These are phyloP conservation scores for Petrocephalus microphthalmus DNA, from an alignment of 2,113 vertebrate species.

Conservation along the genomic window DNA sequence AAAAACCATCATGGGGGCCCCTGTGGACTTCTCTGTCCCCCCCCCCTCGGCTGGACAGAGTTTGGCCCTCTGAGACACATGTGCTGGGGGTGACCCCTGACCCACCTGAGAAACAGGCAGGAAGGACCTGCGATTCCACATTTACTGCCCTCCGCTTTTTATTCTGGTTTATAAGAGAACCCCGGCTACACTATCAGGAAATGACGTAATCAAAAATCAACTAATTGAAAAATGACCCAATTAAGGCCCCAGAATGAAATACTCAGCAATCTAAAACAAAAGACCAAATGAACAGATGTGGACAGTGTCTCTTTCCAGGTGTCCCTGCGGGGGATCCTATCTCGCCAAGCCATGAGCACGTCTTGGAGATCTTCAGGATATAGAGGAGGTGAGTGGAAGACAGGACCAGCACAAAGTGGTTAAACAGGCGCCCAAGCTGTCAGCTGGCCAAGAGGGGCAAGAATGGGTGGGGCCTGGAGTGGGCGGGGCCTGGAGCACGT, in stretches of 20 bases:
- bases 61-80: slow-evolving; percentile 27
- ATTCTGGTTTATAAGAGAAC: neutral
- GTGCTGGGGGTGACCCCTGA: neutral
- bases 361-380: neutral
- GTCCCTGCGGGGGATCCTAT: neutral
- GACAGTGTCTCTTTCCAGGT: neutral
- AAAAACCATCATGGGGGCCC: slow-evolving; percentile 33
- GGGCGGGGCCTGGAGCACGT: neutral
- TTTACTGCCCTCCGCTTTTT: slow-evolving; percentile 15
- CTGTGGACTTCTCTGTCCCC: slow-evolving; percentile 29
- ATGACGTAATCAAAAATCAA: slow-evolving; percentile 36
- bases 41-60: slow-evolving; percentile 34
- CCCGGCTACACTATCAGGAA: slow-evolving; percentile 32
- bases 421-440: slow-evolving; percentile 36
- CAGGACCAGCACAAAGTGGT: slow-evolving; percentile 19
- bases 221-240: slow-evolving; percentile 34
- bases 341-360: neutral
- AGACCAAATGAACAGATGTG: slow-evolving; percentile 7
- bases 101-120: slow-evolving; percentile 20
- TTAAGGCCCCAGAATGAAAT: slow-evolving; percentile 29
- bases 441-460: slow-evolving; percentile 23
- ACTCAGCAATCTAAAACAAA: slow-evolving; percentile 31
- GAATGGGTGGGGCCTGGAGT: neutral
- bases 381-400: slow-evolving; percentile 5
- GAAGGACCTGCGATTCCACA: slow-evolving; percentile 15